These are phyloP conservation scores for Diogma glabrata DNA, from an alignment of 2,888 invertebrate genomes.

Conservation along the genomic window DNA sequence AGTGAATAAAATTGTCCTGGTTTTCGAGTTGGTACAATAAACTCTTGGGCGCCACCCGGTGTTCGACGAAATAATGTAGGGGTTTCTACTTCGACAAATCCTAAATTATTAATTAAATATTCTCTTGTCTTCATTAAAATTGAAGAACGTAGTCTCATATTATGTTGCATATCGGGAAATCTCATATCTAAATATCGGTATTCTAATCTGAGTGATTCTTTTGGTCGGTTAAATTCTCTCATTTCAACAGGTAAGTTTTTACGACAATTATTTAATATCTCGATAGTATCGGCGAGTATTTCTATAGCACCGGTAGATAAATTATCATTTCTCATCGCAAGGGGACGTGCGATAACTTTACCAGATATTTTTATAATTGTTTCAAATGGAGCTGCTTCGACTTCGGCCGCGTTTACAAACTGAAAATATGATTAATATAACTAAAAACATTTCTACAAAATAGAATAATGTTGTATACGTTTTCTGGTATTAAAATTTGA, in stretches of 20 bases:
- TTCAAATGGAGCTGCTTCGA: conserved; percentile 40
- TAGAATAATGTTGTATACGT: too few relatives aligned
- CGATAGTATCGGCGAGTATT: conserved; percentile 54
- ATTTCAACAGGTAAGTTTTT: conserved; percentile 63
- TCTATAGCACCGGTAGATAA: conserved; percentile 74
- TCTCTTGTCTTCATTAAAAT: conserved; percentile 78
- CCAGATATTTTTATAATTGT: conserved; percentile 57
- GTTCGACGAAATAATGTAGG: conserved; percentile 91
- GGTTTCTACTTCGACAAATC: conserved; percentile 94
- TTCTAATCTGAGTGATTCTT: conserved; percentile 66
- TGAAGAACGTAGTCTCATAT: conserved; percentile 67
- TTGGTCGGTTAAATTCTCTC: conserved; percentile 64
- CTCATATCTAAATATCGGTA: conserved; percentile 53
- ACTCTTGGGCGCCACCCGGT: conserved; percentile 96
- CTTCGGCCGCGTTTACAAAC: conserved; percentile 8
- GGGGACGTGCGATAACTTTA: conserved; percentile 55
- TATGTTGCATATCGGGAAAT: conserved; percentile 71
- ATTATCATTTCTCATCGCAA: conserved; percentile 53
- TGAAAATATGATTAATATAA: too few relatives aligned
- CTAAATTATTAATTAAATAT: conserved; percentile 64
- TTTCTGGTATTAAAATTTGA: conserved; percentile 59
- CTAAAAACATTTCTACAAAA: too few relatives aligned
- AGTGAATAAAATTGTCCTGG: conserved; percentile 78
- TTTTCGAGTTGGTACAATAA: conserved; percentile 82
- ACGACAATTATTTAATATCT: conserved; percentile 56